Conservation (phyloP, 2,797 vertebrate genomes). For the Molossus molossus region DNA sequence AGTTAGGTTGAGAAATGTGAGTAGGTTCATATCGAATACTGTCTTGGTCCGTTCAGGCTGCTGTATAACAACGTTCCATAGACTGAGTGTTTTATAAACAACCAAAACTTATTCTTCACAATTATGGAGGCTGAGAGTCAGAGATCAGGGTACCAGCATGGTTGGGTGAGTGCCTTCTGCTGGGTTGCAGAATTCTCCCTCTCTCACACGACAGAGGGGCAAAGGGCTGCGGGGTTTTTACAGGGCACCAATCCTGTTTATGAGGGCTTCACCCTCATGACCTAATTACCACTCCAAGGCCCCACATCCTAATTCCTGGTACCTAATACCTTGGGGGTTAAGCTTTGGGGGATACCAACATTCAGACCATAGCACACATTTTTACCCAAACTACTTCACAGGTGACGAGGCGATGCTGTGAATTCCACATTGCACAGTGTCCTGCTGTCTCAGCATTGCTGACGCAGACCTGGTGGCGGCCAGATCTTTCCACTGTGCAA, state of each 20-base stretch:
- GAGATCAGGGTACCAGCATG: neutral
- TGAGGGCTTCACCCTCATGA: neutral
- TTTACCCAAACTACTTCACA: neutral
- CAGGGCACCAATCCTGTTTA: neutral
- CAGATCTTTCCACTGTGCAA: neutral
- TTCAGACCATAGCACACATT: neutral
- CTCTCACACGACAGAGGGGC: neutral
- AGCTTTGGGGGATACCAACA: neutral
- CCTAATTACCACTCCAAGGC: neutral
- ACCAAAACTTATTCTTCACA: neutral
- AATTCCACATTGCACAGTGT: neutral
- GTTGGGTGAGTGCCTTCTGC: neutral
- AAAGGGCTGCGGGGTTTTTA: neutral
- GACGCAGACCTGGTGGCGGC: neutral
- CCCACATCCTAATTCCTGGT: neutral
- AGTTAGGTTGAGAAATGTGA: conserved; percentile 8
- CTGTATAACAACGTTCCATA: neutral
- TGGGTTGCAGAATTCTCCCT: neutral
- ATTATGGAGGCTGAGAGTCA: neutral
- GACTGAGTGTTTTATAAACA: neutral
- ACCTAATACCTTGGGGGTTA: neutral
- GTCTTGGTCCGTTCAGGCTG: neutral
- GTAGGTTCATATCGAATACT: neutral
- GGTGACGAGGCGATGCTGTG: neutral
- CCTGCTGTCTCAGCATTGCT: neutral